These are phyloP conservation scores for Enchytraeus crypticus DNA, from an alignment of 2,888 invertebrate genomes.

Conservation along the genomic window DNA sequence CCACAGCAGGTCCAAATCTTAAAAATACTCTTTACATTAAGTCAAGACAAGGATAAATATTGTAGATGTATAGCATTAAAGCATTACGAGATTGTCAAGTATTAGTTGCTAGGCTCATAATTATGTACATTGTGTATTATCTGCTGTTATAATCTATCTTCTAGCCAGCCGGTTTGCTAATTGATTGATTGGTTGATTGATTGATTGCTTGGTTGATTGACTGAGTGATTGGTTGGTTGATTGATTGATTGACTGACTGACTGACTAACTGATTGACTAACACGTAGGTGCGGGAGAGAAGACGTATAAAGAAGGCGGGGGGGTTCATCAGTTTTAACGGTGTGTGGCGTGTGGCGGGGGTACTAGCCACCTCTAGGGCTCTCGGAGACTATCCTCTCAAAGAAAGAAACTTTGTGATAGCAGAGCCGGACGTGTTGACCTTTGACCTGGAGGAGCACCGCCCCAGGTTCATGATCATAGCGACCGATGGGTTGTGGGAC, in stretches of 20 bases:
- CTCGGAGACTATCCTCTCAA: conserved; percentile 87
- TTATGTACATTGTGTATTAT: no score
- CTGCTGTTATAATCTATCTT: no score
- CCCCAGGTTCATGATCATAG: conserved; percentile 72
- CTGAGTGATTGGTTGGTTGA: no score
- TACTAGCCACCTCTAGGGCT: conserved; percentile 84
- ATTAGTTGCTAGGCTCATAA: no score
- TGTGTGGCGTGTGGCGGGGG: conserved; percentile 91
- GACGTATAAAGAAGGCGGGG: conserved; percentile 85
- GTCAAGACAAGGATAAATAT: background rate
- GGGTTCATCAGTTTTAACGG: conserved; percentile 90
- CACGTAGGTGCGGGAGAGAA: conserved; percentile 70
- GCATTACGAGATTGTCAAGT: no score
- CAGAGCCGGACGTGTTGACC: conserved; percentile 86
- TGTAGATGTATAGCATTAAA: background rate
- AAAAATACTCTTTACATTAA: background rate
- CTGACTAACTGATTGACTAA: no score
- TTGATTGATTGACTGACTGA: no score
- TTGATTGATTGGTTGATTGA: no score
- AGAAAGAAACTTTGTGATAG: conserved; percentile 72
- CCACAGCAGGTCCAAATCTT: conserved; percentile 69
- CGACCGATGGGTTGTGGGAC: conserved; percentile 94
- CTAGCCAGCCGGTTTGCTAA: no score
- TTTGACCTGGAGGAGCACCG: conserved; percentile 73
- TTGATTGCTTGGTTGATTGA: no score